A percentile compares a stretch with the other conserved stretches of the same genome.
Conservation (phyloP, 1,140 invertebrate species). For the Lepidurus couesii region DNA sequence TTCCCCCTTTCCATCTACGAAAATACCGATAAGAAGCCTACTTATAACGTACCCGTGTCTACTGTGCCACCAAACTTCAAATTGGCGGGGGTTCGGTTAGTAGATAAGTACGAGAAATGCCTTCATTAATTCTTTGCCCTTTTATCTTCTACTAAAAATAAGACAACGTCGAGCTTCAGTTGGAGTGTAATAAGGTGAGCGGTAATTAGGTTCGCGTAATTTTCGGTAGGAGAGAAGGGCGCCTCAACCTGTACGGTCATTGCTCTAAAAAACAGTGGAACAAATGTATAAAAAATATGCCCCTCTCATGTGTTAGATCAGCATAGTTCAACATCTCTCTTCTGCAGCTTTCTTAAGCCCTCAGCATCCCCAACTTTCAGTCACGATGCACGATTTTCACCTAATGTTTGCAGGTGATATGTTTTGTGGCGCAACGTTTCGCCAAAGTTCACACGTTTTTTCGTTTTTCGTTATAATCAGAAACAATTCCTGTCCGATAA, state of each 20-base stretch:
- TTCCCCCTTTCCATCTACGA: background rate
- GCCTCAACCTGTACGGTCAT: background rate
- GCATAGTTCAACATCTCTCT: constrained; percentile 2
- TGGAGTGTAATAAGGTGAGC: background rate
- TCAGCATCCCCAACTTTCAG: constrained; percentile 16
- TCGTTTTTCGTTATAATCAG: too few species aligned
- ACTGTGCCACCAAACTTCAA: too few species aligned
- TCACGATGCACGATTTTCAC: constrained; percentile 15
- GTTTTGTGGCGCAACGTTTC: too few species aligned
- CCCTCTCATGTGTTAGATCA: background rate
- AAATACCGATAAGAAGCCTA: background rate
- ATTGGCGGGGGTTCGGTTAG: too few species aligned
- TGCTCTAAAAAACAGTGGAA: background rate
- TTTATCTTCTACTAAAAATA: background rate
- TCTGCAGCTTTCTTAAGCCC: background rate
- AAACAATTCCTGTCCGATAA: background rate
- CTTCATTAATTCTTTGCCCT: too few species aligned
- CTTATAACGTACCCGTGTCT: too few species aligned
- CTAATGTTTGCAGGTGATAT: background rate
- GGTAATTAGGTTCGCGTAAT: background rate
- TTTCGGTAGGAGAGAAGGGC: background rate
- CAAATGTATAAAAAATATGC: background rate
- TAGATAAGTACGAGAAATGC: too few species aligned
- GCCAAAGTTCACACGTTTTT: too few species aligned
- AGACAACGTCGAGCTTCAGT: background rate